Percentiles rank a stretch among this genome's conserved stretches.
phyloP scores from a whole-genome alignment of 2,888 invertebrate species.

The Eupithecia vulgata region DNA sequence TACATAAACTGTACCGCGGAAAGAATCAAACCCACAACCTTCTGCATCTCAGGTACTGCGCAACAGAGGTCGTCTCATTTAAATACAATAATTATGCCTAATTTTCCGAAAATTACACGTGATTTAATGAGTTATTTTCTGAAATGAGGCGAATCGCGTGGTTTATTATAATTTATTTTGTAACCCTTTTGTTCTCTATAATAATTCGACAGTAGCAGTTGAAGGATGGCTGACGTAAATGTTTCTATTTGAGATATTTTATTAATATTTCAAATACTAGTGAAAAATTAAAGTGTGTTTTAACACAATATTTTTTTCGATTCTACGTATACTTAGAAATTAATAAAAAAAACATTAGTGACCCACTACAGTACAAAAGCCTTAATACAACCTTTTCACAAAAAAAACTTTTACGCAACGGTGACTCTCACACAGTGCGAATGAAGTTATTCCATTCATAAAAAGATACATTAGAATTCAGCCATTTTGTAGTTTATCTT shows the following conservation, averaged over 20 bases:
- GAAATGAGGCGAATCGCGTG: constrained; percentile 1
- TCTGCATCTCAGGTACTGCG: background rate
- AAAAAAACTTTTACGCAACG: too few species aligned
- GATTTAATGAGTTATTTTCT: background rate
- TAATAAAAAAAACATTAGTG: background rate
- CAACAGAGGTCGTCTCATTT: background rate
- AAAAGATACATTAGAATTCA: too few species aligned
- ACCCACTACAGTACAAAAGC: too few species aligned
- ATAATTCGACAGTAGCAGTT: background rate
- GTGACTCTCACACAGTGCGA: too few species aligned
- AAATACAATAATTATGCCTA: background rate
- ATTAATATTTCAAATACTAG: background rate
- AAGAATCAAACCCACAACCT: background rate
- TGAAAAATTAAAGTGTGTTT: background rate
- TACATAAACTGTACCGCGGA: background rate
- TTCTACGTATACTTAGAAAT: background rate
- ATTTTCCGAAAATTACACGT: background rate
- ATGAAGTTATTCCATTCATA: too few species aligned
- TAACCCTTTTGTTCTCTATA: background rate
- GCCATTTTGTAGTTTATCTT: background rate
- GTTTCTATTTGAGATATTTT: background rate
- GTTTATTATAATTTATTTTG: background rate
- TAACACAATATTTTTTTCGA: background rate
- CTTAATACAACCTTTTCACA: too few species aligned
- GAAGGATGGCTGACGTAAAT: background rate